Evolutionary conservation across 2,888 invertebrate genomes (phyloP), one percentile per base, ranked within the genome.

Genomic region (Athrips mouffetella): DNA sequence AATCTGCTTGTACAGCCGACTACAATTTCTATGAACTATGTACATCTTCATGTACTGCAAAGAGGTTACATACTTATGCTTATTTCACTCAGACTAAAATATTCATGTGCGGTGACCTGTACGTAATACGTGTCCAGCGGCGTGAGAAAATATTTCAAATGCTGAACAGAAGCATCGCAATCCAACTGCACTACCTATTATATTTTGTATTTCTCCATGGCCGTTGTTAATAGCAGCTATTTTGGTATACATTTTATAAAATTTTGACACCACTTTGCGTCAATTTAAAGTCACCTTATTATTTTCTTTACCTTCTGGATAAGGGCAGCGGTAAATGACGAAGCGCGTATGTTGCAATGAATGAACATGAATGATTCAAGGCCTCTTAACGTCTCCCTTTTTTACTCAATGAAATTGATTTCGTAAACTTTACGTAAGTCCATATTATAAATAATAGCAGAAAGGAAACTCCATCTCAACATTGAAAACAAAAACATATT

Each of bases 111-210:
- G 33, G 13, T 16, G 10, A 16, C 2, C 10, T 16, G 16, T 18
- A 35, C 3, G 23, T 3, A 18, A 35, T 33, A 49, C 49, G 57
- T 54, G 48, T 62, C 58, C 53, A 58, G 58, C 63, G 58, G 61
- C 61, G 63, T 73, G 70, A 65, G 72, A 73, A 73, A 58, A 57
- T 59, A 59, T 58, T 47, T 54, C 52, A 55, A 49, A 59, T 54
- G 15, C 13, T 31, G 51, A 54, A 45, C 40, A 50, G 35, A 45
- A 51, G 52, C 58, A 47, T 49, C 53, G 58, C 59, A 60, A 66
- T 58, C 57, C 47, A 49, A 56, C 59, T n/a, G n/a, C 53, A 54
- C 51, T 53, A 57, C 59, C 60, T 49, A 59, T 52, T 10, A n/a
- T n/a, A n/a, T n/a, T n/a, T n/a, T n/a, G n/a, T n/a, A n/a, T n/a